Conservation (phyloP, 2,797 vertebrate genomes). For the Caiman crocodilus region DNA sequence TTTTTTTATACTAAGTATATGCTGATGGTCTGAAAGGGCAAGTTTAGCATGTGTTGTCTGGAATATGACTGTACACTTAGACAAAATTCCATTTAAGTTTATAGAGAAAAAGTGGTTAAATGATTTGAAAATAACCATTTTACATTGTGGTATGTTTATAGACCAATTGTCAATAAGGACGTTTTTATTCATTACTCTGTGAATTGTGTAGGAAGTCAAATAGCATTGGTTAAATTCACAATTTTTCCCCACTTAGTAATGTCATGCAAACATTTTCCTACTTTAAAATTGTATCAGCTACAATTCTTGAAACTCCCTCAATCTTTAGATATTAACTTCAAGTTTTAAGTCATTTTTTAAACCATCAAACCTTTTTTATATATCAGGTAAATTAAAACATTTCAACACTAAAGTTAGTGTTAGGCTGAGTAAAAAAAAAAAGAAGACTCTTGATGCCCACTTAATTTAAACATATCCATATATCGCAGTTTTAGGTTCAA, state of each 20-base stretch:
- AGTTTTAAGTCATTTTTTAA: neutral
- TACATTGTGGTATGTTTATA: neutral
- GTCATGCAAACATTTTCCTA: neutral
- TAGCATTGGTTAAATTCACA: fast-evolving
- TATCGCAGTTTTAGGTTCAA: no score
- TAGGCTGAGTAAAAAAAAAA: no score
- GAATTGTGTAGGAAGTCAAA: neutral
- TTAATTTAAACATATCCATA: no score
- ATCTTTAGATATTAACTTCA: neutral
- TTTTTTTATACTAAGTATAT: no score
- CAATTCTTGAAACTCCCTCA: neutral
- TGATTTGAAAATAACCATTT: neutral
- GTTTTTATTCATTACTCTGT: neutral
- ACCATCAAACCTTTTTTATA: neutral
- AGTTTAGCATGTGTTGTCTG: neutral
- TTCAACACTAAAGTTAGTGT: neutral
- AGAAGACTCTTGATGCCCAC: no score
- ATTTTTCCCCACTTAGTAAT: fast-evolving
- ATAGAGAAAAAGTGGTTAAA: neutral
- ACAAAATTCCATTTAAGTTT: neutral
- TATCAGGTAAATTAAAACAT: neutral
- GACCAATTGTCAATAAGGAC: neutral
- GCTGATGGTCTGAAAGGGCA: no score
- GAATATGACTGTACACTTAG: neutral
- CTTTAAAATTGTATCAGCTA: neutral